These are phyloP conservation scores for Ceuthmochares aereus DNA, from an alignment of 2,113 vertebrate genomes.

Conservation along the genomic window DNA sequence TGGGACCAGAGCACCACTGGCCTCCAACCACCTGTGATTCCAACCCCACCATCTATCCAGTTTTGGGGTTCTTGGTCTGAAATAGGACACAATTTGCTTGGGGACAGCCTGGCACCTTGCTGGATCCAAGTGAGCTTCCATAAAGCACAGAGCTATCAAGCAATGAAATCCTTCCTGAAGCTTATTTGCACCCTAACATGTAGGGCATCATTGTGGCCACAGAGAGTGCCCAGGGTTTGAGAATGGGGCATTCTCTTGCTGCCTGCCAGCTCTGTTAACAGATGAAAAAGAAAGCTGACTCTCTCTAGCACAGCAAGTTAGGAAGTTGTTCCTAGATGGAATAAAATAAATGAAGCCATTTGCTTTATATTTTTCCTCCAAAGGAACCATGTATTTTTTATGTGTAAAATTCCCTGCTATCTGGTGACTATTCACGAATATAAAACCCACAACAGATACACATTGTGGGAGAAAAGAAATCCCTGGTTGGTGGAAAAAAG, in stretches of 20 bases:
- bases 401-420: neutral
- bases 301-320: neutral
- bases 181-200: neutral
- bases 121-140: neutral
- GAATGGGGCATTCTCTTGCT: neutral
- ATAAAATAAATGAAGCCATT: neutral
- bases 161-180: neutral
- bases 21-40: neutral
- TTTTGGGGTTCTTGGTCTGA: neutral
- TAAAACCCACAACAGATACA: neutral
- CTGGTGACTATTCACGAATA: neutral
- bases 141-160: neutral
- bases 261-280: neutral
- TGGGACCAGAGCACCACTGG: neutral
- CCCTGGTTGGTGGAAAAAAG: neutral
- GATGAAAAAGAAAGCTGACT: neutral
- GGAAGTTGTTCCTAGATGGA: neutral
- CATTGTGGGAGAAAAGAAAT: fast-evolving
- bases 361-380: neutral
- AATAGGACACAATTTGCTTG: neutral
- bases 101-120: neutral
- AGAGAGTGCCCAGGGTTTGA: neutral
- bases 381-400: neutral
- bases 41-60: neutral
- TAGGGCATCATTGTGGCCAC: neutral